These are phyloP conservation scores for Lasiurus borealis DNA, from an alignment of 2,113 vertebrate genomes.

Conservation along the genomic window DNA sequence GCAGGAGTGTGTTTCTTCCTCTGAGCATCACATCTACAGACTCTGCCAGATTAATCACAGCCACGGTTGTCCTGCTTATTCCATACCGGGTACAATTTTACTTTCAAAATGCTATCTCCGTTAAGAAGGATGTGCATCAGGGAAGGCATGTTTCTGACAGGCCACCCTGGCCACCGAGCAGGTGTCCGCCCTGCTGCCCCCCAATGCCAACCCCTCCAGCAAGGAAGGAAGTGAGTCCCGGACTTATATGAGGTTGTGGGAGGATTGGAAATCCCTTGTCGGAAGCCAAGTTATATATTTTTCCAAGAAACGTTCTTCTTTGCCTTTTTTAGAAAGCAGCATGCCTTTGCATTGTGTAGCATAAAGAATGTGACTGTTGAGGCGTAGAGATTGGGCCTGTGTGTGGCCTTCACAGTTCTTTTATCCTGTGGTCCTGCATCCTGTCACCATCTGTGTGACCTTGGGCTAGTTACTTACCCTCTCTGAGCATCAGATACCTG, in stretches of 20 bases:
- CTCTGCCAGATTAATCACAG: slow-evolving; percentile 82
- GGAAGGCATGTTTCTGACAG: slow-evolving; percentile 41
- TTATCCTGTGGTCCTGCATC: background rate
- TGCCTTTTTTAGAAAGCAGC: slow-evolving; percentile 2
- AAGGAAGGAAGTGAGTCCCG: background rate
- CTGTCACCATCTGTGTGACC: background rate
- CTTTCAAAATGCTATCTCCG: slow-evolving; percentile 82
- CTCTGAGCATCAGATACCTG: background rate
- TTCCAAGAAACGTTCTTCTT: background rate
- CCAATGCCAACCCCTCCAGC: fast-evolving
- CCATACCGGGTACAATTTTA: slow-evolving; percentile 69
- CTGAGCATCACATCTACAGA: slow-evolving; percentile 75
- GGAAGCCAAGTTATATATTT: background rate
- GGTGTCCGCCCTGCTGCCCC: background rate
- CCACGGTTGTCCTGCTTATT: slow-evolving; percentile 81
- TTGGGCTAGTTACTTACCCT: background rate
- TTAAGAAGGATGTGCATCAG: slow-evolving; percentile 70
- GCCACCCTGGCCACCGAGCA: background rate
- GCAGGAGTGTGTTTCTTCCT: slow-evolving; percentile 69
- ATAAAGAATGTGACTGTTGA: background rate
- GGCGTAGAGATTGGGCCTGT: background rate
- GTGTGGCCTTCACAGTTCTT: background rate
- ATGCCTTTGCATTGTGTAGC: background rate
- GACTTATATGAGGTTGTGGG: background rate
- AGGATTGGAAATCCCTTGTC: background rate